phyloP scores from a whole-genome alignment of 2,113 vertebrate species.

The Delphinus delphis region DNA sequence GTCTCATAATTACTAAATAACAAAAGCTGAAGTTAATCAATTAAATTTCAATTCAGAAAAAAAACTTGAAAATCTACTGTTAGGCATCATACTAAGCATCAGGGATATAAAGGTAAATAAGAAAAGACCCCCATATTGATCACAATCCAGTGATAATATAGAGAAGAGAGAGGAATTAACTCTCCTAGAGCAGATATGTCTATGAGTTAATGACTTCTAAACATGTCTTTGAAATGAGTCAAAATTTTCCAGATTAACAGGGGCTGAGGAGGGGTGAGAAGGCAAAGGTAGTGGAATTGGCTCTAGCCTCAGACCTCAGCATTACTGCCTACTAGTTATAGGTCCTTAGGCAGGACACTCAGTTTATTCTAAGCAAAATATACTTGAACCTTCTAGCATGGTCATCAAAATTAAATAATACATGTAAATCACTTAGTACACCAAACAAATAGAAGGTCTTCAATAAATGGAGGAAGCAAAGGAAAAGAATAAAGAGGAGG shows the following conservation, averaged over 20 bases:
- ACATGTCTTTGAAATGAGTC: background rate
- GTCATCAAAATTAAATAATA: background rate
- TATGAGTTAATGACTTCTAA: background rate
- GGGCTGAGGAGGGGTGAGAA: background rate
- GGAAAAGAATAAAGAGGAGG: background rate
- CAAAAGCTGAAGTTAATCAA: background rate
- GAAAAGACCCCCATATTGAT: background rate
- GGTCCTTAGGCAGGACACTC: background rate
- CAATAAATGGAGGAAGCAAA: background rate
- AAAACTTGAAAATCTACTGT: background rate
- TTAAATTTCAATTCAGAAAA: constrained; percentile 32
- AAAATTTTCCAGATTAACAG: background rate
- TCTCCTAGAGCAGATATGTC: background rate
- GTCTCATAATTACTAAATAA: background rate
- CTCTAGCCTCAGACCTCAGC: background rate
- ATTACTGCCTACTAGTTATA: background rate
- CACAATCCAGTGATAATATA: background rate
- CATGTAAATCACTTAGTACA: background rate
- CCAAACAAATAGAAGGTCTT: background rate
- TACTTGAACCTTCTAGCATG: background rate
- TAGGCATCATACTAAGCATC: background rate
- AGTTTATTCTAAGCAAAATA: background rate
- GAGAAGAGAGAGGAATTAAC: background rate
- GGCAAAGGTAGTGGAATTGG: background rate
- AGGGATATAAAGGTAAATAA: background rate